A percentile compares a stretch with the other conserved stretches of the same genome.
These are phyloP conservation scores for Malurus elegans DNA, from an alignment of 2,113 vertebrate species.

Conservation along the genomic window DNA sequence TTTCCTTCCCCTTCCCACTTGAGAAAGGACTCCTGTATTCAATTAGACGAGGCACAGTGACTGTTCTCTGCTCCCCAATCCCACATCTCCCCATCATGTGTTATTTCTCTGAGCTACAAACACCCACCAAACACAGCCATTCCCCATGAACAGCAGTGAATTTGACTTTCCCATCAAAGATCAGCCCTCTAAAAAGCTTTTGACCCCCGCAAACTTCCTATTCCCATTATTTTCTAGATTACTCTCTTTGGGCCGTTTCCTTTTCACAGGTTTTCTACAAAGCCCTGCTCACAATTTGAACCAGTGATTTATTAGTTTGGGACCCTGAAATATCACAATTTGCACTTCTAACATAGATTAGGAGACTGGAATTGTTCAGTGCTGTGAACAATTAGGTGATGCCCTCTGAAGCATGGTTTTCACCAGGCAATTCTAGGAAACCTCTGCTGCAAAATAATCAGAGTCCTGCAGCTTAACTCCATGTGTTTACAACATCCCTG, in stretches of 20 bases:
- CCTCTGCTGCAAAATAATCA: neutral
- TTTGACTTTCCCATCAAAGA: neutral
- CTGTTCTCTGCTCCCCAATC: neutral
- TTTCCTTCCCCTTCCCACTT: neutral
- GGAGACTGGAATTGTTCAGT: neutral
- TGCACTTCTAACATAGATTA: neutral
- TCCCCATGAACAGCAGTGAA: neutral
- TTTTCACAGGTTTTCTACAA: neutral
- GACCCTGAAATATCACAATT: neutral
- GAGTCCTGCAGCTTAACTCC: neutral
- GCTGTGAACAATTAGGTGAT: neutral
- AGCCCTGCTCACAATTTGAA: neutral
- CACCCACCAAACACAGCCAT: neutral
- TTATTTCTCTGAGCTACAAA: neutral
- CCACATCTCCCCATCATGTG: neutral
- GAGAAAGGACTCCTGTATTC: neutral
- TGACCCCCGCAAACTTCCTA: neutral
- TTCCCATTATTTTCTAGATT: neutral
- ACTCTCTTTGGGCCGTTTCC: neutral
- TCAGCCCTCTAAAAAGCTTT: neutral
- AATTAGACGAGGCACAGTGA: neutral
- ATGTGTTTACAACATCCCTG: neutral
- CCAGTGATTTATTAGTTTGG: neutral
- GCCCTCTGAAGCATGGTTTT: neutral
- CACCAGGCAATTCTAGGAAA: neutral